These are phyloP conservation scores for Procavia capensis DNA, from an alignment of 2,113 vertebrate genomes.

Conservation along the genomic window DNA sequence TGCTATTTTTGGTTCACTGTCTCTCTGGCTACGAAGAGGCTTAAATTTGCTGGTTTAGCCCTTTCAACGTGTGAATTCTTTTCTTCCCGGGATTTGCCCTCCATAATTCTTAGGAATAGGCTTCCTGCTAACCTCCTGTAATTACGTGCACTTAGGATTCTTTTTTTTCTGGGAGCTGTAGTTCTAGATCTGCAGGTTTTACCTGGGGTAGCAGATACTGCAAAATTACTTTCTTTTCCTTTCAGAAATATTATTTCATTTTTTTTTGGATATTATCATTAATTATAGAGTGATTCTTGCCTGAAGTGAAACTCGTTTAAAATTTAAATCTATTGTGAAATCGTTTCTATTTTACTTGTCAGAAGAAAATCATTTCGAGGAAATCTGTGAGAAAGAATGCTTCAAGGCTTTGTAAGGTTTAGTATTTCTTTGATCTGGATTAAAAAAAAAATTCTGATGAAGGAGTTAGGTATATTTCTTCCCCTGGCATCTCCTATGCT, in stretches of 20 bases:
- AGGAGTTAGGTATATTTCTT: slow-evolving; percentile 11
- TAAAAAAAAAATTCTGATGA: slow-evolving; percentile 15
- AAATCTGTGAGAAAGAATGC: background rate
- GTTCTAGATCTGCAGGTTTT: slow-evolving; percentile 24
- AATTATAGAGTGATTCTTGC: background rate
- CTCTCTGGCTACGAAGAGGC: slow-evolving; percentile 10
- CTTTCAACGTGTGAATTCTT: slow-evolving; percentile 22
- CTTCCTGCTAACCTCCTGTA: background rate
- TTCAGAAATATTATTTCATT: background rate
- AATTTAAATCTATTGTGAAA: slow-evolving; percentile 49
- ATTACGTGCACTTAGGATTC: slow-evolving; percentile 18
- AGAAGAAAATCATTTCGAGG: background rate
- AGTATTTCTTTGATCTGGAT: slow-evolving; percentile 59
- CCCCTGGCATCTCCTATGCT: background rate
- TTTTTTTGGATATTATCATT: slow-evolving; percentile 30
- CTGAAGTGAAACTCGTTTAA: slow-evolving; percentile 1
- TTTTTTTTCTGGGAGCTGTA: background rate
- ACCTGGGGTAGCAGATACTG: background rate
- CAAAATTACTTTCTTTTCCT: slow-evolving; percentile 31
- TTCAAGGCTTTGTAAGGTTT: background rate
- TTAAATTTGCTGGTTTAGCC: background rate
- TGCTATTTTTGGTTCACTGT: slow-evolving; percentile 23
- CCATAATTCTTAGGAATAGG: slow-evolving; percentile 45
- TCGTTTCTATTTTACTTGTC: background rate
- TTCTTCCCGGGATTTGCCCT: background rate